Base-by-base conservation (phyloP, 1,140 invertebrate species). In the Reticulitermes speratus region DNA sequence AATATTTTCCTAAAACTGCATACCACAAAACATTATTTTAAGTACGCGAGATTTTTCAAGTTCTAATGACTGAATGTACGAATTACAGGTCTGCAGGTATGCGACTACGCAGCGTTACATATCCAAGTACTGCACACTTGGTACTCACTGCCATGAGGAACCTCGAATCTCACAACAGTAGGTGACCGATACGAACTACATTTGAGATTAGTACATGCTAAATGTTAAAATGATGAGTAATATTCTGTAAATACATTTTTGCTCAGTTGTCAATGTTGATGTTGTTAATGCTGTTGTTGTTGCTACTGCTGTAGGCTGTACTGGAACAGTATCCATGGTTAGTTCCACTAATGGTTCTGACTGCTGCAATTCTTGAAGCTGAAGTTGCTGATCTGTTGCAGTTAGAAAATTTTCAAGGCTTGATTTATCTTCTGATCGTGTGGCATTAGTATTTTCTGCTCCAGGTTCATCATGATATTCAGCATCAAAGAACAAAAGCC, bases 401-500 rank as follows among this genome's bases (percentile, higher is more conserved):
- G 83, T 14, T 19, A 84, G 30, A 19, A 84, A 30, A 84, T 84
- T 84, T 84, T 84, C 23, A n/a, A 84, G 45, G 30, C 83, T 84
- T n/a, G 75, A 52, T 82, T 82, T 55, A 45, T 48, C 45, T 75
- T 83, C 82, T 44, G 38, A 59, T 25, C 84, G 14, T 14, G 7
- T 32, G 55, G 55, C 44, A 14, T 84, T 32, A 30, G n/a, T 11
- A 48, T 69, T 86, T 84, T 69, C 81, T 52, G 45, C 25, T 14
- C 21, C 45, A 16, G 69, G 38, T 59, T 87, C 88, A 86, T 93
- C 93, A 86, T 92, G 90, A 88, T 92, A 93, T 30, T 93, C 93
- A 44, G 90, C 88, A 44, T 93, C 92, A 87, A 93, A 93, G 87
- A 93, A 93, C 30, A 93, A 89, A 12, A 92, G 89, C 87, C 91